Evolutionary conservation across 2,113 vertebrate species (phyloP).

Genomic region (Tachysurus fulvidraco): DNA sequence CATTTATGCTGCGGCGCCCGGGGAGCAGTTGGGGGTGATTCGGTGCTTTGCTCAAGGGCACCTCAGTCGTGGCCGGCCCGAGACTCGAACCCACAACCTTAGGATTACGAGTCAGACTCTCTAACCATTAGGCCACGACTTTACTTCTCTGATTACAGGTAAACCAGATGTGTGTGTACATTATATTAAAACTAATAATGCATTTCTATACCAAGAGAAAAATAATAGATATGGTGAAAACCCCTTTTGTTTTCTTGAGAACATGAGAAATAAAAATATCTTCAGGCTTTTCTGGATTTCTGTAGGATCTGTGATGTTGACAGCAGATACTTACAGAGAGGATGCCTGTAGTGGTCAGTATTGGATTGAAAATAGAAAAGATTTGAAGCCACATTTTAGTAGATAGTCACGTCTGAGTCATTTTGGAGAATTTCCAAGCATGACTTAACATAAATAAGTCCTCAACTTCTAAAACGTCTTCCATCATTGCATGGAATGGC

Average conservation of each 20-base stretch:
- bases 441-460: not conserved
- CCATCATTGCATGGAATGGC: not conserved
- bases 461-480: not conserved
- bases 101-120: too few relatives aligned
- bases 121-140: too few relatives aligned
- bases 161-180: not conserved
- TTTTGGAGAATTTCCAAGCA: not conserved
- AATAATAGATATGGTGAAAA: not conserved
- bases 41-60: too few relatives aligned
- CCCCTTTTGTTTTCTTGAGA: not conserved
- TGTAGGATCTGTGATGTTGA: not conserved
- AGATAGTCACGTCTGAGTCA: not conserved
- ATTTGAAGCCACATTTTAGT: not conserved
- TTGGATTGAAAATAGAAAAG: not conserved
- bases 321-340: too few relatives aligned
- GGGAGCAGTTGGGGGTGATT: too few relatives aligned
- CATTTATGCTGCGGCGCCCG: too few relatives aligned
- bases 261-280: not conserved
- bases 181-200: not conserved
- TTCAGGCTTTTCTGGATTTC: not conserved
- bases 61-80: too few relatives aligned
- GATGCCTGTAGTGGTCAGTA: constrained; percentile 5
- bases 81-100: too few relatives aligned
- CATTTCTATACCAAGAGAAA: not conserved
- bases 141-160: too few relatives aligned